Base-by-base conservation (phyloP, 2,797 vertebrate genomes). In the Anguilla pacifica region DNA sequence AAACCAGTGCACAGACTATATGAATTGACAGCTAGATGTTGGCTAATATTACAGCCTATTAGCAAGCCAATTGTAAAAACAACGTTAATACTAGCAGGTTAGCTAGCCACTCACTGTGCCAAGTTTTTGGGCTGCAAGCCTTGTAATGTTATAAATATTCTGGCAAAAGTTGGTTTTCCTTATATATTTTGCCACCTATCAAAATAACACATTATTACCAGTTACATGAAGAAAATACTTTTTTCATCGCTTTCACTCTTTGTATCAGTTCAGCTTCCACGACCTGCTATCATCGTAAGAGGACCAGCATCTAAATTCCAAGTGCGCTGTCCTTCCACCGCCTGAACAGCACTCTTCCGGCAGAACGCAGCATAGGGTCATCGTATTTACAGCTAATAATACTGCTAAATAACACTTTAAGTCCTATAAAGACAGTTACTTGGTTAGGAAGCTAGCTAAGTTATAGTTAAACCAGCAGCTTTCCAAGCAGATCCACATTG, bases 371-470 rank as follows among this genome's bases (percentile, higher is more conserved):
- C 83, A 31, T 59, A 55, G 82, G 82, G 82, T 84, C 49, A 57
- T 84, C 51, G 51, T 83, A 84, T 84, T 84, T 55, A 55, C 28
- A 31, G 83, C 10, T 25, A 59, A 84, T 53, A 17, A 7, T 57
- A 11, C 82, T 28, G 25, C 11, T 6, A 55, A 84, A 84, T 17
- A 31, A 87, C 89, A 86, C 84, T 35, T 72, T 82, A 87, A 91
- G 87, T 89, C 81, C 70, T n/a, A n/a, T 46, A n/a, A n/a, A n/a
- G 17, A 85, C 84, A 84, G 35, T 89, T 86, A 88, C 88, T 84
- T 85, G 84, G 83, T 87, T 88, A 89, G 89, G 59, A 86, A 39
- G 25, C 10, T 88, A 85, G 72, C 81, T 91, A 92, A 91, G 61
- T 87, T 90, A 92, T 88, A 49, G 46, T 82, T 51, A 82, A 82